A percentile compares a stretch with the other conserved stretches of the same genome.
phyloP scores from a whole-genome alignment of 2,888 invertebrate species.

The Odontocolon sp. region DNA sequence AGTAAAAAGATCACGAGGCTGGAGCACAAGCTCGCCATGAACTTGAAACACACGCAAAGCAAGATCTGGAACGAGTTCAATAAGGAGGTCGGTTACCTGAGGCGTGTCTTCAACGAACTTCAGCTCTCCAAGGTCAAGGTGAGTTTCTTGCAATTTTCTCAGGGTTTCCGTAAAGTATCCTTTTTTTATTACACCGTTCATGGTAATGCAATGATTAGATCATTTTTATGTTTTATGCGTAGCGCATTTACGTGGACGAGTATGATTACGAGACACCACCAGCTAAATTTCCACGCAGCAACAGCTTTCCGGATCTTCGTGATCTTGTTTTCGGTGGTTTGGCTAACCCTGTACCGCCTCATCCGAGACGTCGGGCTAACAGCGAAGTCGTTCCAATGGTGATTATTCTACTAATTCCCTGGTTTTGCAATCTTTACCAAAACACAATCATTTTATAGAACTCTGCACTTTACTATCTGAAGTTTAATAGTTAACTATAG shows the following conservation, averaged over 20 bases:
- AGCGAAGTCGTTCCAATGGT: conserved; percentile 78
- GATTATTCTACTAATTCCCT: conserved; percentile 37
- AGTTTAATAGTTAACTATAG: no score
- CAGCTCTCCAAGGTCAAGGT: conserved; percentile 92
- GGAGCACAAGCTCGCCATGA: conserved; percentile 89
- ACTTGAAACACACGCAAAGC: conserved; percentile 90
- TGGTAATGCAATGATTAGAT: background rate
- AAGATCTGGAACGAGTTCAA: conserved; percentile 90
- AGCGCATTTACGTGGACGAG: conserved; percentile 88
- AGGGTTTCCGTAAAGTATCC: background rate
- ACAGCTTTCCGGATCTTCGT: conserved; percentile 88
- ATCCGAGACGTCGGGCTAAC: conserved; percentile 77
- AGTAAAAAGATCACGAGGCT: conserved; percentile 88
- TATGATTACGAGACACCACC: conserved; percentile 73
- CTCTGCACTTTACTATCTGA: no score
- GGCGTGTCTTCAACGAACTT: conserved; percentile 90
- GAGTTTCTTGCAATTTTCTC: conserved; percentile 62
- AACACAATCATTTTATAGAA: no score
- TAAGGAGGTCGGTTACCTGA: conserved; percentile 87
- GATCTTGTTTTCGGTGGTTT: conserved; percentile 79
- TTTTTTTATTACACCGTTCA: background rate
- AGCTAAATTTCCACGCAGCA: conserved; percentile 82
- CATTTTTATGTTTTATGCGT: conserved; percentile 72
- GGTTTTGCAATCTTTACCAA: no score
- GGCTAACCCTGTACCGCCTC: conserved; percentile 67